Base-by-base conservation (phyloP, 2,113 vertebrate species). In the Ranitomeya imitator region DNA sequence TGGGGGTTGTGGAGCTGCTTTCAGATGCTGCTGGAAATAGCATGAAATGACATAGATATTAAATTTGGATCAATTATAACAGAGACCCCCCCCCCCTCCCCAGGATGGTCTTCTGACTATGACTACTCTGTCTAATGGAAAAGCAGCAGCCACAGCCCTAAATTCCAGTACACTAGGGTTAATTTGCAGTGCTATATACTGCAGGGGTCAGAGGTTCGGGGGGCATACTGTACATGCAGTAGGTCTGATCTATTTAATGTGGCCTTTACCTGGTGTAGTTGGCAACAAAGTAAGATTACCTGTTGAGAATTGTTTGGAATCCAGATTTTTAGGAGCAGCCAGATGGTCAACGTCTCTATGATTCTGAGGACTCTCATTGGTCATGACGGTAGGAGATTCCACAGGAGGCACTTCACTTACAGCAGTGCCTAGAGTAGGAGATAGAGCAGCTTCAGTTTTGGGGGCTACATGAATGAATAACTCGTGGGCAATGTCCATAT, bases 331-430 rank as follows among this genome's bases (percentile, higher is more conserved):
- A 18, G 79, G 45, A 61, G 54, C 54, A 23, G 55, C 6, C 16
- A 61, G 67, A 9, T 23, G 31, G 23, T 3, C 60, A 73, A 69
- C 23, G 54, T 57, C 12, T 31, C 57, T 88, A 37, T 65, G 51
- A 11, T 88, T 81, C 45, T 78, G 69, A 26, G 60, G 45, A 15
- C 37, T 60, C 12, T 21, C 57, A 45, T 54, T 80, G 31, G 69
- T 57, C 16, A 52, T 1, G 4, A 37, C 37, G 80, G 37, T 14
- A 6, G 31, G 21, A 86, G 19, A 14, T 45, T 83, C 67, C 16
- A 37, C n/a, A 9, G 81, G 71, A 84, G 73, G 87, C 80, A 84
- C 87, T 77, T 88, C 67, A 78, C 60, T 88, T 23, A 55, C 16
- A 59, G 21, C 59, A 19, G 80, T 26, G 59, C 57, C 23, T 65